These are phyloP conservation scores for Diabrotica virgifera DNA, from an alignment of 1,140 invertebrate species.

Conservation along the genomic window DNA sequence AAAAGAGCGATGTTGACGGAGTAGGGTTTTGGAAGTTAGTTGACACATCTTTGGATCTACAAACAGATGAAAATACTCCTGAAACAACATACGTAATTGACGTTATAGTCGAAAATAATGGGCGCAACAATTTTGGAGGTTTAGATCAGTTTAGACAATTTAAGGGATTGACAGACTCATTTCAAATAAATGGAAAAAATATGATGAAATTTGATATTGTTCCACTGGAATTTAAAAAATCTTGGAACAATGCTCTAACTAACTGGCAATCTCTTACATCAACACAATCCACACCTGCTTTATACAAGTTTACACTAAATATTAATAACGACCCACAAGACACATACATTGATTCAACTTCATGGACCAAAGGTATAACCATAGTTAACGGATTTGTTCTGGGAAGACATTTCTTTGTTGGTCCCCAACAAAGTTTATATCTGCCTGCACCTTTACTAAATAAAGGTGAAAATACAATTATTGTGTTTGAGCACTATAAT, in stretches of 20 bases:
- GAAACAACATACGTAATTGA: slow-evolving; percentile 49
- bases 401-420: slow-evolving; percentile 57
- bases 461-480: slow-evolving; percentile 51
- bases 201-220: slow-evolving; percentile 52
- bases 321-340: slow-evolving; percentile 28
- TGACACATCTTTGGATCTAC: slow-evolving; percentile 40
- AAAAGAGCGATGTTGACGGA: slow-evolving; percentile 39
- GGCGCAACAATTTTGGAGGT: slow-evolving; percentile 56
- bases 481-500: slow-evolving; percentile 47
- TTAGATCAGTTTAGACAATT: slow-evolving; percentile 49
- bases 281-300: slow-evolving; percentile 31
- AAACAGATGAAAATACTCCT: slow-evolving; percentile 18
- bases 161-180: slow-evolving; percentile 51
- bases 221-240: slow-evolving; percentile 55
- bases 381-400: slow-evolving; percentile 65
- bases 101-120: slow-evolving; percentile 60
- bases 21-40: slow-evolving; percentile 52
- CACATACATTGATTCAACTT: slow-evolving; percentile 47
- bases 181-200: slow-evolving; percentile 48
- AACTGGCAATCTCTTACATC: slow-evolving; percentile 20
- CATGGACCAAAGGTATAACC: slow-evolving; percentile 58
- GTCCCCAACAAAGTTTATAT: slow-evolving; percentile 60
- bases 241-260: slow-evolving; percentile 41
- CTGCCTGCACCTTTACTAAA: slow-evolving; percentile 56
- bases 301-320: slow-evolving; percentile 40